phyloP scores from a whole-genome alignment of 92 coral and sea anemone species.

The Isaurus tuberculatus region DNA sequence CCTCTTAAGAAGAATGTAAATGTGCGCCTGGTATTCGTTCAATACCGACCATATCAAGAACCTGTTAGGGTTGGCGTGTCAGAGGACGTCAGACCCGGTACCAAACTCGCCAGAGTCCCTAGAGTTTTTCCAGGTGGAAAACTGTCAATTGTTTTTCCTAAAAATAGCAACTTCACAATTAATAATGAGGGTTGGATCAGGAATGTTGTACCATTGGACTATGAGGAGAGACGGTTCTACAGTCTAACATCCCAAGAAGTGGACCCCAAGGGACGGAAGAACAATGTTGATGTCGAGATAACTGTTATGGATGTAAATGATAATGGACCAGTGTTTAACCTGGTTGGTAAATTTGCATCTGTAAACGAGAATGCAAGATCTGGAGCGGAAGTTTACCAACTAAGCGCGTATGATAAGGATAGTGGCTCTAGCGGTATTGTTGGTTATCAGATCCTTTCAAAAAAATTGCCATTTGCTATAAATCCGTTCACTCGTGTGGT shows the following conservation, averaged over 20 bases:
- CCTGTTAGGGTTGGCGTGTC: constrained; percentile 87
- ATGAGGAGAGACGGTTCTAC: constrained; percentile 76
- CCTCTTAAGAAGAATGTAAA: constrained; percentile 53
- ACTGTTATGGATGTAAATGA: constrained; percentile 89
- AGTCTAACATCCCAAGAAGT: constrained; percentile 78
- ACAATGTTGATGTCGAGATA: constrained; percentile 77
- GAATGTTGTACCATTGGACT: constrained; percentile 68
- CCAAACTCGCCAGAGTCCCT: constrained; percentile 75
- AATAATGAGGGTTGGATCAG: constrained; percentile 73
- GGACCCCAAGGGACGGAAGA: constrained; percentile 72
- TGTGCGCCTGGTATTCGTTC: constrained; percentile 78
- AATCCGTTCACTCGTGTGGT: constrained; percentile 75
- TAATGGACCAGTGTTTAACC: constrained; percentile 80
- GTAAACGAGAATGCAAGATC: constrained; percentile 87
- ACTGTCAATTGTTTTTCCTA: constrained; percentile 81
- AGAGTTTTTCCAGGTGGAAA: constrained; percentile 86
- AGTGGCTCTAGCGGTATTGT: constrained; percentile 80
- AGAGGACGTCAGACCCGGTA: constrained; percentile 76
- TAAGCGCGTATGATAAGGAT: constrained; percentile 84
- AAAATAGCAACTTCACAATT: constrained; percentile 76
- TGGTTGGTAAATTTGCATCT: constrained; percentile 69
- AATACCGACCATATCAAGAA: constrained; percentile 87
- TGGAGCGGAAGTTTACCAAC: constrained; percentile 84
- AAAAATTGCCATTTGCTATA: constrained; percentile 66
- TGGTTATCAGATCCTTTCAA: constrained; percentile 70